Evolutionary conservation across 2,113 vertebrate species (phyloP), one percentile per base, ranked within the genome.

Genomic region (Alligator mississippiensis): DNA sequence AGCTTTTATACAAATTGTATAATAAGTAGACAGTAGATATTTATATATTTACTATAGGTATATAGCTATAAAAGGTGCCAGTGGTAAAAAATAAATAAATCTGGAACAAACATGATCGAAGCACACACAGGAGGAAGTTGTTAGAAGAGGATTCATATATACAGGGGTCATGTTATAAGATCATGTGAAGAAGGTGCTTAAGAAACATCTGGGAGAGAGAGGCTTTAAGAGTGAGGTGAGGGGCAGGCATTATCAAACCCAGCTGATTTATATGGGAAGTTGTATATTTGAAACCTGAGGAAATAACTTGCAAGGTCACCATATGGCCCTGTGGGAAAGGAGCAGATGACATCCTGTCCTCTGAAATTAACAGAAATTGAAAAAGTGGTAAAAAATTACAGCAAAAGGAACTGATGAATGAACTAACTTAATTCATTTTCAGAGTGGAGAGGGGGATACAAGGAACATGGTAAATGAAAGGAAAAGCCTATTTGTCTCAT

Each of bases 401-500:
- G 68, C 54, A 77, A 88, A 92, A 54, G 80, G 83, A 6, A 6
- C 17, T 87, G 85, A 93, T 92, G 82, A 90, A 93, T 93, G 95
- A 94, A 91, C 62, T 89, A 95, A 59, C 58, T 47, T 92, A 90
- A 93, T 94, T 95, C 54, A 80, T 89, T 72, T 94, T n/a, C 81
- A 87, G 63, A 3, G 2, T 87, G 54, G 76, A 93, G 83, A 96
- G n/a, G 21, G n/a, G 57, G 38, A 87, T 93, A 94, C 92, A 94
- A 97, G 87, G 72, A 92, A 88, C 30, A n/a, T 82, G 68, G 47
- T 55, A 55, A 64, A 24, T 55, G 61, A 60, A 58, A 79, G 30
- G 82, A 90, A 91, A 86, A 91, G 82, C 19, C 22, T 92, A 60
- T 93, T 97, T 96, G 90, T 77, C 83, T 92, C 77, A 94, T 96